Evolutionary conservation across 2,113 vertebrate genomes (phyloP), one percentile per base, ranked within the genome.

Genomic region (Tyto alba): DNA sequence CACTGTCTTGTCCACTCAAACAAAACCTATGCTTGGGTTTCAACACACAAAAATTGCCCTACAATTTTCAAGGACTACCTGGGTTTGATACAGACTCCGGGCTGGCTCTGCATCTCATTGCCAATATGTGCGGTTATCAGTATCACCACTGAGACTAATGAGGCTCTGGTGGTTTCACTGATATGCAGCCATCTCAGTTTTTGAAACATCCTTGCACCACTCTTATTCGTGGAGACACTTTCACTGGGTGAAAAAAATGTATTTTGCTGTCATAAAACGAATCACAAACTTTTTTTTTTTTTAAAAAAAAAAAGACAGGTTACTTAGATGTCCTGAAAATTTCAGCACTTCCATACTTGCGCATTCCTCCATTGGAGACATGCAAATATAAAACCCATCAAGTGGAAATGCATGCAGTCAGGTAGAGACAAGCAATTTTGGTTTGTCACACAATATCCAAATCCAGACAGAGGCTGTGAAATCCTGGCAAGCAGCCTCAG

Each of bases 351-450:
- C 68, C 83, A 67, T 26, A 47, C 34, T 56, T 83, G 55, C 13
- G 2, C 69, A 48, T 92, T 96, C 74, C 60, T 89, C 38, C 71
- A 55, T 10, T 59, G 71, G 27, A 71, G 53, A 67, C 73, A 88
- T 1, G 53, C 55, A 96, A 96, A 82, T 78, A 75, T 29, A 91
- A 94, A 95, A n/a, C 16, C 64, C 77, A 73, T 85, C 60, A 79
- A 90, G 62, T 77, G 67, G 76, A 94, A 95, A 93, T 36, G 13
- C n/a, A 52, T 18, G 75, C 86, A 89, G 60, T 74, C 81, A 89
- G 95, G 60, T 89, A 82, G 68, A 90, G 74, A 90, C 72, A 88
- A 94, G 81, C 72, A 91, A 84, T 95, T 95, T 84, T 50, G 55
- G 38, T 79, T 76, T 89, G 86, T 91, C 78, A 94, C 48, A 92